These are phyloP conservation scores for Pollicipes pollicipes DNA, from an alignment of 1,140 invertebrate species.

Conservation along the genomic window DNA sequence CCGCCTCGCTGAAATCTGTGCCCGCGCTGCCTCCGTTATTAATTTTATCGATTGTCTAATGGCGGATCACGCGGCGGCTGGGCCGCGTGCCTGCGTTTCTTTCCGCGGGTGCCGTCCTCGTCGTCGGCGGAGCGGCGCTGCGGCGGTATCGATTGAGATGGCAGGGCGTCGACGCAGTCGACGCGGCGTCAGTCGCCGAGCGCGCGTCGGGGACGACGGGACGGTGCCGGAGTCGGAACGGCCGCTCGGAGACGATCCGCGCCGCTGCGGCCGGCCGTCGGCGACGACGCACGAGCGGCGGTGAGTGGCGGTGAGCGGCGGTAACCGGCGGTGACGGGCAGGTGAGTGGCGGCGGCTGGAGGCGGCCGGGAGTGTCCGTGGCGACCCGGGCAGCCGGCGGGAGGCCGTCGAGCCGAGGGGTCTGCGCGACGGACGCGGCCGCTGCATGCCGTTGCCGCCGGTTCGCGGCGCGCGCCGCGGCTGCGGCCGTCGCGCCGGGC, in stretches of 20 bases:
- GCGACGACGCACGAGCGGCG: background rate
- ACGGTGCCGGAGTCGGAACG: background rate
- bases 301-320: no score
- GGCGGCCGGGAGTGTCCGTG: background rate
- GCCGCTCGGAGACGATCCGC: background rate
- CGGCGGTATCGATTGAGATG: conserved; percentile 14
- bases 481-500: background rate
- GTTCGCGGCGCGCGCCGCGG: no score
- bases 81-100: background rate
- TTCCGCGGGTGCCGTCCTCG: no score
- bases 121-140: no score
- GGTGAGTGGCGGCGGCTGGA: background rate
- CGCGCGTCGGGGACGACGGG: background rate
- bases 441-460: no score
- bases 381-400: no score
- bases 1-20: no score
- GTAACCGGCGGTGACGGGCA: background rate
- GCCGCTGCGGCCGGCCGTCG: no score
- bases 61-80: no score
- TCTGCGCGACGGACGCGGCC: no score
- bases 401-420: no score
- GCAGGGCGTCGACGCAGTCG: background rate
- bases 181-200: background rate
- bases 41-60: background rate
- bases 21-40: background rate